Evolutionary conservation across 1,140 invertebrate species (phyloP).

Genomic region (Pseudomyrmex cubaensis): DNA sequence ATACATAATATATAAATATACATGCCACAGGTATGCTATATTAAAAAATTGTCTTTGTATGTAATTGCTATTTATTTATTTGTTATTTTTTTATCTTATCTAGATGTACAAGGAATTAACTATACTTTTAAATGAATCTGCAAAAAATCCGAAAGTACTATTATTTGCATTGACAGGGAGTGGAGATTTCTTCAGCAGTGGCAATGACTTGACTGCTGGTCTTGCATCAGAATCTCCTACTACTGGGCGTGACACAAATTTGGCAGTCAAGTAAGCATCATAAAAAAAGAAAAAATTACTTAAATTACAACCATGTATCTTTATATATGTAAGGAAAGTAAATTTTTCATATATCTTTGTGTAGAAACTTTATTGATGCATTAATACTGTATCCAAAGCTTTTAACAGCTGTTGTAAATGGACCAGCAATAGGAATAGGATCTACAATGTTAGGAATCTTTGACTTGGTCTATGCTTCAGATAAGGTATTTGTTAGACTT

Average conservation of each 20-base stretch:
- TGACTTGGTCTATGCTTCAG: slow-evolving; percentile 95
- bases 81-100: slow-evolving; percentile 6
- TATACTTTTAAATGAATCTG: slow-evolving; percentile 89
- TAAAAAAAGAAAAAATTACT: background rate
- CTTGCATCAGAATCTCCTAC: background rate
- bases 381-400: slow-evolving; percentile 96
- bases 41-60: background rate
- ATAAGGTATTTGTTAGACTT: slow-evolving; percentile 85
- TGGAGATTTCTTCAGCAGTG: slow-evolving; percentile 94
- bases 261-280: slow-evolving; percentile 54
- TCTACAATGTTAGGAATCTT: slow-evolving; percentile 93
- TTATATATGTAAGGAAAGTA: slow-evolving; percentile 11
- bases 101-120: slow-evolving; percentile 90
- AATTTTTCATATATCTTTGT: slow-evolving; percentile 51
- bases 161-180: slow-evolving; percentile 91
- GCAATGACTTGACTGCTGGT: slow-evolving; percentile 91
- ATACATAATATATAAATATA: background rate
- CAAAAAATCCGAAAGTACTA: slow-evolving; percentile 87
- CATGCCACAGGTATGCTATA: too few species aligned
- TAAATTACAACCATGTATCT: background rate
- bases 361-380: slow-evolving; percentile 89
- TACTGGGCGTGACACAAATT: background rate
- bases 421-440: slow-evolving; percentile 96
- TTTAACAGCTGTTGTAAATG: slow-evolving; percentile 95
- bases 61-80: background rate